These are phyloP conservation scores for Anguilla anguilla DNA, from an alignment of 2,797 vertebrate species.

Conservation along the genomic window DNA sequence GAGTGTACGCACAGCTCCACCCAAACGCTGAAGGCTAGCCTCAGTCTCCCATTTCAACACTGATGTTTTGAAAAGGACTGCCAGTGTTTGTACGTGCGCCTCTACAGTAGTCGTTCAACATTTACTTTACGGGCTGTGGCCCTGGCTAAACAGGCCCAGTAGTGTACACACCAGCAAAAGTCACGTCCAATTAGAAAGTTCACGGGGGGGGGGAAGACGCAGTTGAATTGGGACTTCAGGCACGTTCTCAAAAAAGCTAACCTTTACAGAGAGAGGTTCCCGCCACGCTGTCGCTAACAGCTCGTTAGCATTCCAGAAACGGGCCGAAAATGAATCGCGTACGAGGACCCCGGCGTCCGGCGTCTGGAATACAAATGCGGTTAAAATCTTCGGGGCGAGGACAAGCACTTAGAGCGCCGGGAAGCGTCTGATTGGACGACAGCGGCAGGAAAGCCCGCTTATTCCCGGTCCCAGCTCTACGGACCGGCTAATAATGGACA, in stretches of 20 bases:
- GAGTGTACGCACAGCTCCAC: background rate
- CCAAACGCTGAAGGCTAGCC: background rate
- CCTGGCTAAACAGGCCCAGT: background rate
- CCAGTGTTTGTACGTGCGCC: background rate
- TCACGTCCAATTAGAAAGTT: background rate
- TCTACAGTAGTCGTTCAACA: slow-evolving; percentile 5
- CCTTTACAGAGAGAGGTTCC: background rate
- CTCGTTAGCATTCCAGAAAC: background rate
- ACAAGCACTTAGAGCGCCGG: background rate
- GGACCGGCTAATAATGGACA: slow-evolving; percentile 7
- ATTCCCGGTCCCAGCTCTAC: background rate
- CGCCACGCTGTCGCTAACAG: background rate
- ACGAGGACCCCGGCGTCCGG: background rate
- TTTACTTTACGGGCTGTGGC: slow-evolving; percentile 48
- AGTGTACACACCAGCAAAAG: slow-evolving; percentile 34
- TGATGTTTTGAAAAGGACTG: background rate
- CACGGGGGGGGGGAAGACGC: no score
- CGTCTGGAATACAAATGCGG: background rate
- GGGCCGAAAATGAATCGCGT: background rate
- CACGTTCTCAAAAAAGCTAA: background rate
- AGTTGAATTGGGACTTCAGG: no score
- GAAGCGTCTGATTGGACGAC: background rate
- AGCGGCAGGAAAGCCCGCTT: background rate
- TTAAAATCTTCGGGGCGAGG: background rate
- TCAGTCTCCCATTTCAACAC: background rate